Conservation (phyloP, 2,797 vertebrate genomes). For the Syndactyla subalaris region DNA sequence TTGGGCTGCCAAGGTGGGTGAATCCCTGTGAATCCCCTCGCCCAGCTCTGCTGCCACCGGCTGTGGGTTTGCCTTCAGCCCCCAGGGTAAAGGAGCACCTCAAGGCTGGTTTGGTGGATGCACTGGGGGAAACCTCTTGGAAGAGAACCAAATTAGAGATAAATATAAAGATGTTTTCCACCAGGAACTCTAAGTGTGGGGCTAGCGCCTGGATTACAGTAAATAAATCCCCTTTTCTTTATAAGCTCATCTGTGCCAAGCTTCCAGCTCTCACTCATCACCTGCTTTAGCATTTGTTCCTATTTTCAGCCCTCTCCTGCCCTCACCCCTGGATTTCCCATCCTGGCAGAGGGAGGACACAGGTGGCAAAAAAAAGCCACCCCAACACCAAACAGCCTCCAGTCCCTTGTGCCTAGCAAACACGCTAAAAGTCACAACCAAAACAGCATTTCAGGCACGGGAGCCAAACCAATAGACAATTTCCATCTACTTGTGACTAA, state of each 20-base stretch:
- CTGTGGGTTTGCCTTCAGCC: neutral
- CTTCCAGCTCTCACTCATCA: neutral
- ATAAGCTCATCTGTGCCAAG: neutral
- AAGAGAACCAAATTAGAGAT: neutral
- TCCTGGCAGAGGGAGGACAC: accelerated
- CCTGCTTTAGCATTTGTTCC: neutral
- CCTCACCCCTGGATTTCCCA: neutral
- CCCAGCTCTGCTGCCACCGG: neutral
- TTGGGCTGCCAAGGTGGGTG: neutral
- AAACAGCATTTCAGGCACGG: neutral
- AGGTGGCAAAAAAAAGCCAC: neutral
- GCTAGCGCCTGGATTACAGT: neutral
- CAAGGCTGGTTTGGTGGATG: accelerated
- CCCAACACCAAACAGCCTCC: neutral
- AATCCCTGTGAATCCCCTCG: neutral
- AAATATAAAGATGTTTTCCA: neutral
- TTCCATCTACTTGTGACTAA: constrained; percentile 17
- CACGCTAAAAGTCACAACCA: neutral
- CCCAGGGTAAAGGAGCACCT: neutral
- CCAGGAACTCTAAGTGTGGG: neutral
- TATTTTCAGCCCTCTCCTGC: neutral
- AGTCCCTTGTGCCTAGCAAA: neutral
- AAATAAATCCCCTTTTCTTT: constrained; percentile 30
- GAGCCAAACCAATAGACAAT: constrained; percentile 4
- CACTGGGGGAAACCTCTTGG: neutral